Percentiles rank a stretch among this genome's conserved stretches.
phyloP scores from a whole-genome alignment of 2,797 vertebrate species.

The Poeciliopsis turneri region DNA sequence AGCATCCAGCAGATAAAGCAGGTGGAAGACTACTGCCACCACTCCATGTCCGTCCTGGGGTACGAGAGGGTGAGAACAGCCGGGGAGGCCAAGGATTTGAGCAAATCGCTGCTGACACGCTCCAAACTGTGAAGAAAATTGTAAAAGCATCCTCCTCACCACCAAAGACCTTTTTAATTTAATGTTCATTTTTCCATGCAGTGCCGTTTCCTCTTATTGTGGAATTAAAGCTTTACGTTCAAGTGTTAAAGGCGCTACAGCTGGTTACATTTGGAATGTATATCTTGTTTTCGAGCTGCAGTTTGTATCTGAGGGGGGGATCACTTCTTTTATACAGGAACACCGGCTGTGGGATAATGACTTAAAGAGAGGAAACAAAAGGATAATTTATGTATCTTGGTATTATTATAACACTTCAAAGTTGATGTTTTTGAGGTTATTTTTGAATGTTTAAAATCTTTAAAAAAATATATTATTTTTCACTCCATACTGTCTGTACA shows the following conservation, averaged over 20 bases:
- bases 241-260: constrained; percentile 60
- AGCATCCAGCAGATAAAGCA: constrained; percentile 98
- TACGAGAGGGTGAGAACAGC: constrained; percentile 90
- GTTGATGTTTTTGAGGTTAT: constrained; percentile 73
- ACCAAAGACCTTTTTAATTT: constrained; percentile 79
- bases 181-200: constrained; percentile 68
- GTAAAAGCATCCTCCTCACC: constrained; percentile 9
- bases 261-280: constrained; percentile 80
- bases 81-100: constrained; percentile 93
- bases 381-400: constrained; percentile 75
- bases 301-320: constrained; percentile 61
- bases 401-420: constrained; percentile 69
- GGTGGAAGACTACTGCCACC: constrained; percentile 98
- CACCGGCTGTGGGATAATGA: constrained; percentile 61
- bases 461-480: constrained; percentile 48
- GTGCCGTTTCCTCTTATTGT: constrained; percentile 73
- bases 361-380: constrained; percentile 1
- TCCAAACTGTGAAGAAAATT: constrained; percentile 83
- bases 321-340: constrained; percentile 68
- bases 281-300: constrained; percentile 45
- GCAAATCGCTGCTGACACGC: constrained; percentile 90
- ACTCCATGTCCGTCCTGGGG: constrained; percentile 93
- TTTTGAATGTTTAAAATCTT: constrained; percentile 77
- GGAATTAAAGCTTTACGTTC: constrained; percentile 80
- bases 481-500: constrained; percentile 74